phyloP scores from a whole-genome alignment of 2,113 vertebrate genomes.

The Misgurnus anguillicaudatus region DNA sequence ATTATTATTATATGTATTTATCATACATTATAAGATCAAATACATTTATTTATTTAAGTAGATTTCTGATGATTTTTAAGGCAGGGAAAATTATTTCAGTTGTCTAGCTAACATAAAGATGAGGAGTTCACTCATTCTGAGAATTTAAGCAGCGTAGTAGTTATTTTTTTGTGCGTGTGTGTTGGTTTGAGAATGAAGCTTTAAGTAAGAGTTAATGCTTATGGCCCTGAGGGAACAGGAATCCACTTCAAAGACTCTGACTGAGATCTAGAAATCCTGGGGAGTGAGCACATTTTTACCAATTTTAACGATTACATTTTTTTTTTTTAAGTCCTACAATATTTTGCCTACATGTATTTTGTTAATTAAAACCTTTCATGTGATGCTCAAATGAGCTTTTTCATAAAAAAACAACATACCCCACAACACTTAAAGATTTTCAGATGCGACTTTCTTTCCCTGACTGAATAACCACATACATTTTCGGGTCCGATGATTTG shows the following conservation, averaged over 20 bases:
- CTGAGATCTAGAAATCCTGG: constrained; percentile 67
- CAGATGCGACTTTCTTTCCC: constrained; percentile 59
- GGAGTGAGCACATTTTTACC: constrained; percentile 70
- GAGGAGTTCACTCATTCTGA: neutral
- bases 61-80: neutral
- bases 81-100: neutral
- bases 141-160: neutral
- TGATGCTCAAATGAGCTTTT: constrained; percentile 55
- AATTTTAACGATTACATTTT: constrained; percentile 70
- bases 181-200: constrained; percentile 42
- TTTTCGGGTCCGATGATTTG: too few species aligned
- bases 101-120: neutral
- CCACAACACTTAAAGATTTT: constrained; percentile 56
- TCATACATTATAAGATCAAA: too few species aligned
- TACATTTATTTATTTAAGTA: neutral
- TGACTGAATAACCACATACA: too few species aligned
- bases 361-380: constrained; percentile 64
- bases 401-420: constrained; percentile 58
- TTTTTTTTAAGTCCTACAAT: constrained; percentile 53
- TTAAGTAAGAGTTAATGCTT: constrained; percentile 63
- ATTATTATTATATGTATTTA: neutral
- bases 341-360: constrained; percentile 53
- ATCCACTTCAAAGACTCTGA: constrained; percentile 77
- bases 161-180: constrained; percentile 3
- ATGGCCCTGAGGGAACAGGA: constrained; percentile 69